Base-by-base conservation (phyloP, 1,140 invertebrate species). In the Ips typographus region DNA sequence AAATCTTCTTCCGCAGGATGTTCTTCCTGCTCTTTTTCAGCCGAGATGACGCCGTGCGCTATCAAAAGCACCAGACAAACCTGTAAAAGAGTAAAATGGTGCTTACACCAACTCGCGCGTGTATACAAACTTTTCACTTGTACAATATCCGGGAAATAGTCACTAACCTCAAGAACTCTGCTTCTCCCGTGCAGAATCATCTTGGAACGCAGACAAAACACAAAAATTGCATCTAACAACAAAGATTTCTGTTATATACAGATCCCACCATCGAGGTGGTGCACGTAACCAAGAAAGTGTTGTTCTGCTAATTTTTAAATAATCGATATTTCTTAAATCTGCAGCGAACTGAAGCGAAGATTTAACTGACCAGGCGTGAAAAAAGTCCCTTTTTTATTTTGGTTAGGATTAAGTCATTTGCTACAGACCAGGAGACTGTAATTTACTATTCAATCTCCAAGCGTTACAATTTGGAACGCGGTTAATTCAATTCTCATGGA, bases 241-340 rank as follows among this genome's bases (percentile, higher is more conserved):
- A 41, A 61, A 41, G 47, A 61, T 47, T 55, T 71, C 36, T 4
- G 47, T 65, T 71, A 47, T 71, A 71, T 71, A 71, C 56, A 57
- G 38, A 42, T 71, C 69, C 69, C 69, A 66, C 69, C 63, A 71
- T 58, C 37, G 4, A 22, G 39, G 4, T 6, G n/a, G 49, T 43
- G 44, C 61, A 71, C 69, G 64, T 71, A 71, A 71, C 69, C 47
- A 70, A 70, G 69, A 71, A 71, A 71, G 69, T 66, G 47, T 53
- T 59, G 69, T 65, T 59, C 61, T 57, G 63, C 63, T 65, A 65
- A 71, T 65, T 66, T 63, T 66, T 65, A 44, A 66, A 65, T 71
- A 65, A 71, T 66, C 37, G 69, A 65, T 65, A 71, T 71, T 71
- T 71, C 69, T 63, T 63, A 69, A 69, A 69, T 64, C 56, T 66